Base-by-base conservation (phyloP, 1,140 invertebrate genomes). In the Papilio xuthus region DNA sequence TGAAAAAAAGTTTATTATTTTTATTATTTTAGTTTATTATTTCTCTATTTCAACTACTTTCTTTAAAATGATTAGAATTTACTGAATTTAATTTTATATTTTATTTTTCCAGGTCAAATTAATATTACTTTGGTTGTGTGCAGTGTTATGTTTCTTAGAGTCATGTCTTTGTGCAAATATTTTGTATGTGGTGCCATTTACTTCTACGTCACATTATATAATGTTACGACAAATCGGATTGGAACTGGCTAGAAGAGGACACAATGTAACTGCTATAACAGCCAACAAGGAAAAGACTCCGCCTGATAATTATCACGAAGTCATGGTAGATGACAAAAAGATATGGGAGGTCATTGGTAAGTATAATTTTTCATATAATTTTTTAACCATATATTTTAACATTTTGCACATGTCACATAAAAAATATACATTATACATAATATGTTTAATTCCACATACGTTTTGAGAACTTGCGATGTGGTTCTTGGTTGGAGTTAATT, bases 341-440 rank as follows among this genome's bases (percentile, higher is more conserved):
- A 94, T 95, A 80, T 95, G 95, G 90, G 94, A 95, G 26, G 83
- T 93, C 56, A 82, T 88, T 37, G 90, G 83, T 92, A 87, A 84
- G 86, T 85, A 15, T 72, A 20, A 42, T 47, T 26, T 15, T 32
- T 74, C 67, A 23, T 56, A 3, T 47, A 4, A 26, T 18, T 4
- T 78, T 32, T 70, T 78, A 15, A 28, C 53, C 13, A 1, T 18
- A 69, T 42, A 12, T 37, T 37, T 37, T 6, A 37, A 6, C 32
- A 37, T 37, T 37, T 37, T 37, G 32, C 32, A 37, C 32, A 37
- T 37, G 32, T 37, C 32, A 6, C 32, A 7, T 7, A 37, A 37
- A 37, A 37, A 37, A 7, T 37, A 37, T 37, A 37, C 32, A 37
- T 7, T 37, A 37, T n/a, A n/a, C n/a, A n/a, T 37, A 37, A 37